Percentiles rank a stretch among this genome's conserved stretches.
phyloP scores from a whole-genome alignment of 2,797 vertebrate genomes.

The Scomberomorus guttatus region DNA sequence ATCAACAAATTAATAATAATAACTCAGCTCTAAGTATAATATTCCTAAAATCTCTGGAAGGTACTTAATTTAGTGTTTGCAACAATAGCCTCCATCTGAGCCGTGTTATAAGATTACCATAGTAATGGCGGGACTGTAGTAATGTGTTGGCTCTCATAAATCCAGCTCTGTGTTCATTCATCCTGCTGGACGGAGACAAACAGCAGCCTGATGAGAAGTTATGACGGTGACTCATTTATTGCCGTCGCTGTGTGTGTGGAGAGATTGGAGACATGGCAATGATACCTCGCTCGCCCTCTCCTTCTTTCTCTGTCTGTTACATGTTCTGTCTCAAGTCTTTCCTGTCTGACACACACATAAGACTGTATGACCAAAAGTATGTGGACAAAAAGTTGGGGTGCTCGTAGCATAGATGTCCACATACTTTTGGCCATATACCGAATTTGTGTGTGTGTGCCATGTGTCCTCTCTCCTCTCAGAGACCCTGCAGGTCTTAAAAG shows the following conservation, averaged over 20 bases:
- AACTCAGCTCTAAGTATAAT: neutral
- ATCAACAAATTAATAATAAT: neutral
- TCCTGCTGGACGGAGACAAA: conserved; percentile 34
- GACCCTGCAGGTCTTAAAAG: neutral
- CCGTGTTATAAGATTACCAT: conserved; percentile 20
- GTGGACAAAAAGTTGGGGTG: neutral
- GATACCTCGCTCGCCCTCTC: neutral
- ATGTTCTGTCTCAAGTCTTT: neutral
- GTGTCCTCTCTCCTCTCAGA: neutral
- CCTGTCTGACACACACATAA: neutral
- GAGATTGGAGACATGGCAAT: neutral
- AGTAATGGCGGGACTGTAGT: conserved; percentile 22
- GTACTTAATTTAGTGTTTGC: neutral
- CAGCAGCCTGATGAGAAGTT: conserved; percentile 36
- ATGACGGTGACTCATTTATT: conserved; percentile 47
- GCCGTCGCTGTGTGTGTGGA: conserved; percentile 19
- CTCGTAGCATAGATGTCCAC: neutral
- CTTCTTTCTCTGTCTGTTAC: neutral
- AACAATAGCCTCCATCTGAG: neutral
- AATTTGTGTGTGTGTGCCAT: too few species aligned
- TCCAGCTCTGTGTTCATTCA: conserved; percentile 43
- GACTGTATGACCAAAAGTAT: neutral
- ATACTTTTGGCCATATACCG: conserved; percentile 5
- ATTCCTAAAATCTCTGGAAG: neutral
- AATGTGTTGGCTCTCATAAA: conserved; percentile 34